Base-by-base conservation (phyloP, 2,113 vertebrate species). In the rabbit (Oryctolagus cuniculus) region DNA sequence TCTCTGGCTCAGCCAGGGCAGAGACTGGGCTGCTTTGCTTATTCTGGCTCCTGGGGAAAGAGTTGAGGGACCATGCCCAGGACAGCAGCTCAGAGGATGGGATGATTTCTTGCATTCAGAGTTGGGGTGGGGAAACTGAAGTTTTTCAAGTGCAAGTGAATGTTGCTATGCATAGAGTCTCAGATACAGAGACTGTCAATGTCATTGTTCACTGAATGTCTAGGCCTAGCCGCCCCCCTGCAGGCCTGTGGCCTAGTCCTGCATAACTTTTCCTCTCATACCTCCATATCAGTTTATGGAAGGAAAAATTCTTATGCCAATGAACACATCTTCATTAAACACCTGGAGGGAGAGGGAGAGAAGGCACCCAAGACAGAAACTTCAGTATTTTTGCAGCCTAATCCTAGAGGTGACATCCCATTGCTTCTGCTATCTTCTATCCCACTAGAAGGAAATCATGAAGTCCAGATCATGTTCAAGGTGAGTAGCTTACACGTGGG, bases 1-100 rank as follows among this genome's bases (percentile, higher is more conserved):
- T 80, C 64, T 34, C 27, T 89, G 25, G 15, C 77, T 92, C 86
- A 29, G 22, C 38, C 34, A 34, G 27, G 29, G 36, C 51, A 51
- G 22, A 78, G 19, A 89, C 38, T 67, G 64, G 58, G 58, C 34
- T 55, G 38, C 84, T 66, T 79, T 82, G 29, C 88, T 92, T 93
- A 72, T 89, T 90, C 83, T 96, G 93, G 10, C 73, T 75, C 51
- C 51, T 53, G 77, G 70, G 69, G 38, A 75, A 74, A 81, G 29
- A 82, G n/a, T 15, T 75, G 66, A 87, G n/a, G 44, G 75, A 27
- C 49, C 49, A n/a, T 10, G 5, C 5, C 12, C 49, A 77, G 89
- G 34, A 74, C 10, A 38, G 55, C 44, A 38, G 21, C 19, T 49
- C 55, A 85, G n/a, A 55, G 4, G 1, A 13, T 77, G 25, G 44